A percentile compares a stretch with the other conserved stretches of the same genome.
phyloP scores from a whole-genome alignment of 2,888 invertebrate genomes.

The Nomada flava region DNA sequence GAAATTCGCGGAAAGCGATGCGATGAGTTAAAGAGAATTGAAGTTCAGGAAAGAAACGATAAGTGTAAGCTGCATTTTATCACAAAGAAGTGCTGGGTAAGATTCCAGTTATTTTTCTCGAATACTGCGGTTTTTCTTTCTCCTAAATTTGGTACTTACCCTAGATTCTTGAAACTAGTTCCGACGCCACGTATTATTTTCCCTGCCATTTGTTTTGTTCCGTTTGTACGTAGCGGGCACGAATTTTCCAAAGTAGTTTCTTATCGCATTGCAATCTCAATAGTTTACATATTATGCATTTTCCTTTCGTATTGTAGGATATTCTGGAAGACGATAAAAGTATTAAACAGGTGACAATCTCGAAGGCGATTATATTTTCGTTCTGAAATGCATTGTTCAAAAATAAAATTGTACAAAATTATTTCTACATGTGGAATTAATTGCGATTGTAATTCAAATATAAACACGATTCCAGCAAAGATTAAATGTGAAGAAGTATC shows the following conservation, averaged over 20 bases:
- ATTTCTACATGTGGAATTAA: too few species aligned
- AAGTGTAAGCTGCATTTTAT: neutral
- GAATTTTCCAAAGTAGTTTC: neutral
- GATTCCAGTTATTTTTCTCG: constrained; percentile 20
- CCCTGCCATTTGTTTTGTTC: neutral
- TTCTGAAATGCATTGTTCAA: too few species aligned
- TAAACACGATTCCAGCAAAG: too few species aligned
- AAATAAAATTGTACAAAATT: too few species aligned
- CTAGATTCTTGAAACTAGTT: constrained; percentile 20
- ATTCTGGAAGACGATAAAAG: neutral
- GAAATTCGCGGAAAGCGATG: neutral
- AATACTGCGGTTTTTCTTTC: constrained; percentile 5
- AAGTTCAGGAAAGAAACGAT: neutral
- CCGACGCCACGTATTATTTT: constrained; percentile 11
- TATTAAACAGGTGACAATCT: neutral
- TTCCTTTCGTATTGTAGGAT: neutral
- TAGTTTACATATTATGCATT: neutral
- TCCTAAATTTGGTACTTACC: constrained; percentile 16
- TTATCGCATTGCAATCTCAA: neutral
- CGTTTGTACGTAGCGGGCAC: neutral
- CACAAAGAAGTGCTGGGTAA: neutral
- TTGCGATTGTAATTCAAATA: too few species aligned
- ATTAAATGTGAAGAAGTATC: too few species aligned
- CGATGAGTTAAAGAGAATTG: neutral
- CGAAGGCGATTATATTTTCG: neutral